These are phyloP conservation scores for Chaetodon auriga DNA, from an alignment of 2,113 vertebrate genomes.

Conservation along the genomic window DNA sequence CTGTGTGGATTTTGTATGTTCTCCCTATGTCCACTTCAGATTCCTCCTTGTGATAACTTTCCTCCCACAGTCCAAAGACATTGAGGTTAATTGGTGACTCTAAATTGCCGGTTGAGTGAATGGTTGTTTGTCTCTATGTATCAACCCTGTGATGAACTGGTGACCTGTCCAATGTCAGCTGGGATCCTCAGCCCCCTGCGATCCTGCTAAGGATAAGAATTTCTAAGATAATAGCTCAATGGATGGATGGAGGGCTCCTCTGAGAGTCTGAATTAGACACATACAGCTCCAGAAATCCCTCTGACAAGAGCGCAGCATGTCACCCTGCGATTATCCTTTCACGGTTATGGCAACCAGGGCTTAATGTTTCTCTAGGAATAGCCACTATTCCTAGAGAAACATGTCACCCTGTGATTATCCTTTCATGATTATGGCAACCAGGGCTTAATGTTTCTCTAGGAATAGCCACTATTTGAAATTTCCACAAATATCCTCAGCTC, in stretches of 20 bases:
- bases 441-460: conserved; percentile 51
- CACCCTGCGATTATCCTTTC: conserved; percentile 68
- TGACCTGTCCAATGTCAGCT: too few relatives aligned
- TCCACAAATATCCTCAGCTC: conserved; percentile 55
- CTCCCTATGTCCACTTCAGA: too few relatives aligned
- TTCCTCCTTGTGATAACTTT: too few relatives aligned
- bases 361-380: conserved; percentile 59
- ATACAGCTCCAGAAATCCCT: conserved; percentile 36
- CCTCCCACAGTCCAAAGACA: too few relatives aligned
- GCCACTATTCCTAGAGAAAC: not conserved
- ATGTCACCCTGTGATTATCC: conserved; percentile 65
- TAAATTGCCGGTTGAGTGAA: too few relatives aligned
- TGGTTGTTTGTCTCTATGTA: too few relatives aligned
- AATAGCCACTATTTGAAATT: conserved; percentile 54
- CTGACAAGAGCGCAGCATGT: conserved; percentile 47
- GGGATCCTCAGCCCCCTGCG: too few relatives aligned
- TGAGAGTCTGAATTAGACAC: conserved; percentile 28
- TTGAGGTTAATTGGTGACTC: too few relatives aligned
- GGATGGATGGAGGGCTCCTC: not conserved
- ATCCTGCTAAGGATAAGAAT: too few relatives aligned
- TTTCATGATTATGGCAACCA: conserved; percentile 56
- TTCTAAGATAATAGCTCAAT: too few relatives aligned
- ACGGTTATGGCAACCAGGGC: conserved; percentile 48
- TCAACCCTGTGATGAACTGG: too few relatives aligned
- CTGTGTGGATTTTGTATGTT: too few relatives aligned